A percentile compares a stretch with the other conserved stretches of the same genome.
phyloP scores from a whole-genome alignment of 1,140 invertebrate genomes.

The Tachypleus tridentatus region DNA sequence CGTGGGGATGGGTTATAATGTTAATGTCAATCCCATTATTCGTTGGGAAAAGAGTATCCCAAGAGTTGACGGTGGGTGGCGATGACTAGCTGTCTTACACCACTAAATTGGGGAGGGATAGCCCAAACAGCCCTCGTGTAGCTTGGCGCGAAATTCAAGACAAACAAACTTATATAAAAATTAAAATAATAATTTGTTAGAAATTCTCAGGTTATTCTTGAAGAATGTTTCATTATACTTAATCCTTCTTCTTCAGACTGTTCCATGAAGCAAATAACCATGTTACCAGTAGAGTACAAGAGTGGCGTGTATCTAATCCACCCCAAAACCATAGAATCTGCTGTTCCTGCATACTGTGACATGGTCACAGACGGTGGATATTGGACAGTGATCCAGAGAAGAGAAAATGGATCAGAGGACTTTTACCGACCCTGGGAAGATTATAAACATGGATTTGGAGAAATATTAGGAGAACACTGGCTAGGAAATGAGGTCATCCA shows the following conservation, averaged over 20 bases:
- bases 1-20: no score
- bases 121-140: no score
- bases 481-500: slow-evolving; percentile 39
- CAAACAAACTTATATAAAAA: neutral
- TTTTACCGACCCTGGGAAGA: slow-evolving; percentile 38
- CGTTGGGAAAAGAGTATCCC: neutral
- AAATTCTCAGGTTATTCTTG: neutral
- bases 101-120: no score
- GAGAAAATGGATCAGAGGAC: slow-evolving; percentile 52
- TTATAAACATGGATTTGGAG: slow-evolving; percentile 38
- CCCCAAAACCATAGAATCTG: slow-evolving; percentile 45
- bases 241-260: neutral
- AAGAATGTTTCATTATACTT: neutral
- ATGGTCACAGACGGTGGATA: slow-evolving; percentile 43
- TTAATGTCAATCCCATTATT: no score
- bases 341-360: slow-evolving; percentile 60
- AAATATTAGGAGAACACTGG: slow-evolving; percentile 37
- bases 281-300: neutral
- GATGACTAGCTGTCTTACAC: neutral
- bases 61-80: slow-evolving; percentile 3
- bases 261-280: neutral
- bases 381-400: slow-evolving; percentile 69
- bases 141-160: neutral
- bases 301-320: slow-evolving; percentile 55
- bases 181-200: neutral